Evolutionary conservation across 2,113 vertebrate genomes (phyloP), one percentile per base, ranked within the genome.

Genomic region (Silurus meridionalis): DNA sequence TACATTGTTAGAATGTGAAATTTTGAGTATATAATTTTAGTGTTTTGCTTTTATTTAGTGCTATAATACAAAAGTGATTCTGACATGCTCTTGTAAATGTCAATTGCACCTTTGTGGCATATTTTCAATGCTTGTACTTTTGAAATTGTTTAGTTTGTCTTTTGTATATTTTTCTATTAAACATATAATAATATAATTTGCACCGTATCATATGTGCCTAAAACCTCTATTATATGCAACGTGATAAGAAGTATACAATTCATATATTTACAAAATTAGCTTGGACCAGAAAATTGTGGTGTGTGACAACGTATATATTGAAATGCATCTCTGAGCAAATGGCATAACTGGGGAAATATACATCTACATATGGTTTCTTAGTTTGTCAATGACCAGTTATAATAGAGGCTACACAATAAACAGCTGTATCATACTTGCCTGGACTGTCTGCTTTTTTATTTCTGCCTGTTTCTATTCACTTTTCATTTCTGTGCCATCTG

Each of bases 161-260:
- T 37, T 89, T 92, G 86, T 94, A 90, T 90, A 87, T 90, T 92
- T 91, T 94, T 94, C 88, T 92, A 91, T 91, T 90, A 80, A 86
- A 85, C 57, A 80, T 61, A 48, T 80, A 90, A 87, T 89, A 90
- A 93, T 75, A 90, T 89, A 89, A 93, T 90, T 94, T 93, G 91
- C 91, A 93, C 93, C 93, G 90, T 92, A 92, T 92, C 92, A 92
- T 91, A 93, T 92, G 92, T 94, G 93, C 92, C 93, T 95, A 92
- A 93, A 90, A 92, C 37, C 83, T 89, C 90, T 92, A 89, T 91
- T 64, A 83, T 57, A 90, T 89, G 89, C 92, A 92, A 89, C 14
- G 48, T 10, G 3, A 53, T 14, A 55, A 91, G 74, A 83, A 89
- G 89, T 61, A 85, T 79, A 87, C 66, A 15, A 85, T 84, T 82